phyloP scores from a whole-genome alignment of 2,113 vertebrate genomes.

The Neotoma lepida region DNA sequence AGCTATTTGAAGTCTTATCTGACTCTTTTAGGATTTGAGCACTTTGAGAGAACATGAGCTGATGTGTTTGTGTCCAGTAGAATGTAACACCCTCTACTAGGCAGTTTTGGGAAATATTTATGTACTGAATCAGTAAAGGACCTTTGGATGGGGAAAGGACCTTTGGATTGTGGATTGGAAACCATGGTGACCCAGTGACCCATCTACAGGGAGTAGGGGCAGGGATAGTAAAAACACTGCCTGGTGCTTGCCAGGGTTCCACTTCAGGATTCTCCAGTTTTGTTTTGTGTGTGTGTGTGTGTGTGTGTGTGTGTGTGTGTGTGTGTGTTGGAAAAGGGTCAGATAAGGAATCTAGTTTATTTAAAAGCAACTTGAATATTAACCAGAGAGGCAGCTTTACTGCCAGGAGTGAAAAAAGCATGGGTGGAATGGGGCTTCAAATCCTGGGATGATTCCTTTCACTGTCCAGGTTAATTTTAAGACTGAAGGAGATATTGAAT shows the following conservation, averaged over 20 bases:
- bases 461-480: conserved; percentile 13
- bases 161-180: conserved; percentile 5
- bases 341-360: background rate
- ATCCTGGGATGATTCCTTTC: background rate
- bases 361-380: background rate
- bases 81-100: background rate
- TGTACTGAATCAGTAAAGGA: conserved; percentile 28
- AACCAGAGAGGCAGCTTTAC: background rate
- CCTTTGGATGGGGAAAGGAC: conserved; percentile 18
- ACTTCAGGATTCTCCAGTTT: background rate
- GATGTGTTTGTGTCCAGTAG: background rate
- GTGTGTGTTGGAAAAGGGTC: background rate
- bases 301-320: background rate
- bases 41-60: background rate
- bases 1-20: conserved; percentile 15
- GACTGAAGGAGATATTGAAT: background rate
- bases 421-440: background rate
- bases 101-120: conserved; percentile 12
- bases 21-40: conserved; percentile 36
- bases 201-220: background rate
- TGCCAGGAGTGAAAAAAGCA: background rate
- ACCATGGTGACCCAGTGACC: background rate
- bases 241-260: background rate
- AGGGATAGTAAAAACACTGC: background rate
- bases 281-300: background rate